A percentile compares a stretch with the other conserved stretches of the same genome.
Evolutionary conservation across 2,888 invertebrate genomes (phyloP).

Genomic region (Dynastes maya): DNA sequence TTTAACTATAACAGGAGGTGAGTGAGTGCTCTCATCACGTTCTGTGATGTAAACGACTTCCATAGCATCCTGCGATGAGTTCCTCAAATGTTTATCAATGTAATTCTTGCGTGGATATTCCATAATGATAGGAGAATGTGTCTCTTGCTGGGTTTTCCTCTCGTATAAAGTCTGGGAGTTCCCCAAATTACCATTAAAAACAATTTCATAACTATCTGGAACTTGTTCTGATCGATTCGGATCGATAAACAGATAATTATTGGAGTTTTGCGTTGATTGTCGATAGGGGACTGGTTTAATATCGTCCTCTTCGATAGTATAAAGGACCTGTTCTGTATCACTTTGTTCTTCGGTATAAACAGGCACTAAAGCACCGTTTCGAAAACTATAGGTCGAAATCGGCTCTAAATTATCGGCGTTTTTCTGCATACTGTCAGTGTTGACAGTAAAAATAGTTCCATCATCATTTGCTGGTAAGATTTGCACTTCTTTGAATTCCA

Average conservation of each 20-base stretch:
- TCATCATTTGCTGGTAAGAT: slow-evolving; percentile 65
- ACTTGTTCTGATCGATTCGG: slow-evolving; percentile 31
- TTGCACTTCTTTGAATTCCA: slow-evolving; percentile 59
- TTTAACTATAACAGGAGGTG: slow-evolving; percentile 22
- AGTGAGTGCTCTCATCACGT: not conserved
- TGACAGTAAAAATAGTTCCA: slow-evolving; percentile 65
- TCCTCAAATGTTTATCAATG: not conserved
- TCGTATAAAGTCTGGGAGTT: slow-evolving; percentile 21
- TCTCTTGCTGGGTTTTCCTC: not conserved
- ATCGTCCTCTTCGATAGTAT: slow-evolving; percentile 48
- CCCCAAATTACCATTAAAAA: slow-evolving; percentile 48
- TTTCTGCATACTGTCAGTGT: slow-evolving; percentile 62
- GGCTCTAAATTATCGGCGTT: slow-evolving; percentile 57
- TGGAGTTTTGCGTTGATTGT: slow-evolving; percentile 6
- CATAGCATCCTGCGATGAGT: slow-evolving; percentile 28
- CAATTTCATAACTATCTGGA: slow-evolving; percentile 50
- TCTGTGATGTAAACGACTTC: slow-evolving; percentile 49
- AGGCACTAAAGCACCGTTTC: slow-evolving; percentile 64
- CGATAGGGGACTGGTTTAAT: slow-evolving; percentile 44
- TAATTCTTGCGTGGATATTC: slow-evolving; percentile 30
- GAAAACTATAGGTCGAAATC: slow-evolving; percentile 62
- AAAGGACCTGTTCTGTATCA: slow-evolving; percentile 47
- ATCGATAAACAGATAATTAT: slow-evolving; percentile 47
- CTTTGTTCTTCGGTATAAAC: slow-evolving; percentile 52
- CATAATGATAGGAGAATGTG: slow-evolving; percentile 13